Base-by-base conservation (phyloP, 2,888 invertebrate genomes). In the Drosophila flavopinicola region DNA sequence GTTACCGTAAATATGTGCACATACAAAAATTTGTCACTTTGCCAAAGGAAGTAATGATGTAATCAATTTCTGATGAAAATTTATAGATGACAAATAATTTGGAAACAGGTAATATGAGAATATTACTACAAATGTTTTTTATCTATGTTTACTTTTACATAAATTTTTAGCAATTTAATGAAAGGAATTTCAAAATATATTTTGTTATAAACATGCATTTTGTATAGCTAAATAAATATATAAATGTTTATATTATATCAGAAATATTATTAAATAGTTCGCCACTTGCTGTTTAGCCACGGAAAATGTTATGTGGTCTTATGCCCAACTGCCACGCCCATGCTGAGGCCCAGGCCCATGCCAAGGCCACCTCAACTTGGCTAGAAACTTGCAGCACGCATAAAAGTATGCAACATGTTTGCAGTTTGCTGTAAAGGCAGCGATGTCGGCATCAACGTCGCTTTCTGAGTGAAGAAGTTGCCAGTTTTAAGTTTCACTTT, bases 401-500 rank as follows among this genome's bases (percentile, higher is more conserved):
- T 83, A 66, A 74, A 76, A 71, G 75, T 65, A 59, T 77, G 80
- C 86, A 86, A 80, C 77, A 84, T 80, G 68, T 66, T 79, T 84
- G 71, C 84, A 80, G 80, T 79, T 85, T 84, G 86, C 74, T 79
- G 84, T 76, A 78, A 73, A 38, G 35, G 45, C 69, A 52, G 64
- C 70, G 44, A 52, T 29, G 59, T 32, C 48, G 42, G 27, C 54
- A 60, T 49, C 61, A 39, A 48, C 57, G 33, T 54, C 47, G 65
- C 54, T 51, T 57, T 44, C 30, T 51, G 42, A 53, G 63, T 47
- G 57, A 64, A 68, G 76, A 76, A 80, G 86, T 86, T 80, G 65
- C 52, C 37, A 61, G 74, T 67, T 85, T 66, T 70, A 60, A 87
- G 85, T 83, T 83, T 85, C 86, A 87, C 87, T 83, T 83, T 83